Percentiles rank a stretch among this genome's conserved stretches.
These are phyloP conservation scores for Ornithoptera alexandrae DNA, from an alignment of 2,888 invertebrate species.

Conservation along the genomic window DNA sequence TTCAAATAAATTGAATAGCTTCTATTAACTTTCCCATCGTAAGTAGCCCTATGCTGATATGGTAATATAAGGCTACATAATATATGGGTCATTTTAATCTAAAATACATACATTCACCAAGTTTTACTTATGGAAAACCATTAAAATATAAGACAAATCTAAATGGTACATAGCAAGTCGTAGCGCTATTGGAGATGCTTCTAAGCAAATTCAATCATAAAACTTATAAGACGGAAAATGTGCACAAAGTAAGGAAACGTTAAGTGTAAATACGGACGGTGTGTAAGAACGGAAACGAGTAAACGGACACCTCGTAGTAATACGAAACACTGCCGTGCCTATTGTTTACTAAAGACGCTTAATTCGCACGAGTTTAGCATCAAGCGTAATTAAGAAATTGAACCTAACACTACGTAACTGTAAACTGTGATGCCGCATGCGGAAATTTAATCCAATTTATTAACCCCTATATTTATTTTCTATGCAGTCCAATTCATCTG, in stretches of 20 bases:
- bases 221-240: conserved; percentile 4
- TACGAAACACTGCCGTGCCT: conserved; percentile 10
- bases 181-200: conserved; percentile 4
- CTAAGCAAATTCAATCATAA: conserved; percentile 11
- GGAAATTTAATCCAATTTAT: no score
- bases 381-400: conserved; percentile 14
- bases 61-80: no score
- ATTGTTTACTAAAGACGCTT: conserved; percentile 15
- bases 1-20: no score
- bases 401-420: background rate
- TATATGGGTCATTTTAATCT: no score
- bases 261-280: conserved; percentile 18
- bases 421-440: no score
- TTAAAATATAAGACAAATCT: no score
- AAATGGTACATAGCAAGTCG: background rate
- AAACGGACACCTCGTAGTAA: conserved; percentile 7
- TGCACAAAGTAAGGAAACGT: conserved; percentile 22
- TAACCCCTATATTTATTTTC: no score
- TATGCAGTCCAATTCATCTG: no score
- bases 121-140: no score
- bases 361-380: conserved; percentile 9
- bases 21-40: no score
- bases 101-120: no score
- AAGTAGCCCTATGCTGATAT: no score
- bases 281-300: conserved; percentile 14